Evolutionary conservation across 2,113 vertebrate species (phyloP).

Genomic region (Asarcornis scutulata): DNA sequence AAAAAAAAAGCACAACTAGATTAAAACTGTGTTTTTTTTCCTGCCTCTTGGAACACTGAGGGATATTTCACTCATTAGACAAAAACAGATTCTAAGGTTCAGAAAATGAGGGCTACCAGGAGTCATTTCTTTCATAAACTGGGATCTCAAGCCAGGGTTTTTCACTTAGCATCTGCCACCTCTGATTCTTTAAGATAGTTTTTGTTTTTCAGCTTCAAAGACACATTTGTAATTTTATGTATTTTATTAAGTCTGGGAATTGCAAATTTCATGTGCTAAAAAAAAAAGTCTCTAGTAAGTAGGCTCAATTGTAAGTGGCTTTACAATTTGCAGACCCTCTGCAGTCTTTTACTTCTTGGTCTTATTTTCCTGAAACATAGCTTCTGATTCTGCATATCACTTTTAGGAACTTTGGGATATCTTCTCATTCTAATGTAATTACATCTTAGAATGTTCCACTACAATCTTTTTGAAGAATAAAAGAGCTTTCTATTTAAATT

Average conservation of each 20-base stretch:
- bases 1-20: background rate
- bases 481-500: background rate
- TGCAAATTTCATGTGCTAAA: background rate
- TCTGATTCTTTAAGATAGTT: background rate
- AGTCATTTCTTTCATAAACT: background rate
- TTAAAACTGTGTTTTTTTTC: background rate
- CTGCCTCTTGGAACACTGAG: background rate
- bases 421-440: background rate
- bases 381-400: background rate
- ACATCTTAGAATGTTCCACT: background rate
- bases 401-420: background rate
- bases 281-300: background rate
- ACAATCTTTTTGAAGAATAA: background rate
- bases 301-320: background rate
- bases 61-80: background rate
- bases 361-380: background rate
- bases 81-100: background rate
- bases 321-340: background rate
- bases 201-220: background rate
- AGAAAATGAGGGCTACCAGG: background rate
- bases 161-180: background rate
- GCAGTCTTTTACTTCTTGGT: background rate
- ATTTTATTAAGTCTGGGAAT: background rate
- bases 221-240: background rate
- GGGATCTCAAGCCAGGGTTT: background rate